phyloP scores from a whole-genome alignment of 2,888 invertebrate species.

The Polymixis lichenea region DNA sequence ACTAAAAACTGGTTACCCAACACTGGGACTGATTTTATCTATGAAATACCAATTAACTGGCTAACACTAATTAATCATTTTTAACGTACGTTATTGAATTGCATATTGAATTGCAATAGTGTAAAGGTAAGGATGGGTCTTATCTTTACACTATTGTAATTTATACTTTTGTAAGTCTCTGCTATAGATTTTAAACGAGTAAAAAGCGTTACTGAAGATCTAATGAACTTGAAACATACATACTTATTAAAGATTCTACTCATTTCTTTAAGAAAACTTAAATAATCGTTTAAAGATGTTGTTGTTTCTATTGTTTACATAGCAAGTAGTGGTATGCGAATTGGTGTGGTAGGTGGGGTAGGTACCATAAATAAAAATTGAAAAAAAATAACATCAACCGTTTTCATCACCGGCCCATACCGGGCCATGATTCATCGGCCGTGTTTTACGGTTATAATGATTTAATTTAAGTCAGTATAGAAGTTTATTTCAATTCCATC shows the following conservation, averaged over 20 bases:
- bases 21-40: background rate
- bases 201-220: background rate
- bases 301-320: no score
- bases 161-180: background rate
- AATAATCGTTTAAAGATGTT: background rate
- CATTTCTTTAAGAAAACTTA: background rate
- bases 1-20: background rate
- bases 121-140: background rate
- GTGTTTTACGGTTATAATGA: background rate
- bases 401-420: no score
- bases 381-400: no score
- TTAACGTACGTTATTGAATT: background rate
- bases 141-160: background rate
- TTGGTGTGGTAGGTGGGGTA: no score
- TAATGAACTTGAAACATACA: background rate
- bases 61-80: constrained; percentile 2
- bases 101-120: background rate
- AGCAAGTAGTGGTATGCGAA: no score
- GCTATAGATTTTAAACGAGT: background rate
- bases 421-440: background rate
- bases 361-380: no score
- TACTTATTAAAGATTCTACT: background rate
- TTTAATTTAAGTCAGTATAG: no score
- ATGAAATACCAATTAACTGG: background rate
- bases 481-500: background rate